phyloP scores from a whole-genome alignment of 2,113 vertebrate genomes.

The Myotis lucifugus region DNA sequence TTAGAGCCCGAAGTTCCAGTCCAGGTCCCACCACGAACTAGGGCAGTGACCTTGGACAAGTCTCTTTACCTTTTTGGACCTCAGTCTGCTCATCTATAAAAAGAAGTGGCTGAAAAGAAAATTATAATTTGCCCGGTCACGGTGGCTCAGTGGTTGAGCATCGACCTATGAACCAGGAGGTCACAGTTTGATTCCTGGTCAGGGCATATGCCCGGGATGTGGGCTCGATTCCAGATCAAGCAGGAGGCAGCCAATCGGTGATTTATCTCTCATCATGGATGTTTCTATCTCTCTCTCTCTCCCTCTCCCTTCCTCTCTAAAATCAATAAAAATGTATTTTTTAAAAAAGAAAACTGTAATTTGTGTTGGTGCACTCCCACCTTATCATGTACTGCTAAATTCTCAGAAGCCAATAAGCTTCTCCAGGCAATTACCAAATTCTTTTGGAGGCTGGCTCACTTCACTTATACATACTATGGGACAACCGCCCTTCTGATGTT shows the following conservation, averaged over 20 bases:
- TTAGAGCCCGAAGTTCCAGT: background rate
- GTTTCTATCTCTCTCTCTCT: too few relatives aligned
- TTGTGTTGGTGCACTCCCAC: background rate
- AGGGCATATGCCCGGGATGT: too few relatives aligned
- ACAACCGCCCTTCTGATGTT: slow-evolving; percentile 35
- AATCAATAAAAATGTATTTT: too few relatives aligned
- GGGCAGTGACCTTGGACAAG: background rate
- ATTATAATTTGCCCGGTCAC: too few relatives aligned
- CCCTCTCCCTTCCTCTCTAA: too few relatives aligned
- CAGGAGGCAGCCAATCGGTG: too few relatives aligned
- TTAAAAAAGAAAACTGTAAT: background rate
- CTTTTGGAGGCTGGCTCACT: slow-evolving; percentile 8
- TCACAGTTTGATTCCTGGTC: too few relatives aligned
- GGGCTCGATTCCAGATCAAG: too few relatives aligned
- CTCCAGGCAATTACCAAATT: slow-evolving; percentile 45
- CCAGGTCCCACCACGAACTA: background rate
- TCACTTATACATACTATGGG: background rate
- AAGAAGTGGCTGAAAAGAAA: background rate
- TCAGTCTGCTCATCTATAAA: background rate
- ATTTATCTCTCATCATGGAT: too few relatives aligned
- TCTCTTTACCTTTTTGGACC: background rate
- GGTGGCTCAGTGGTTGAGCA: too few relatives aligned
- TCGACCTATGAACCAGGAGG: too few relatives aligned
- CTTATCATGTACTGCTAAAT: background rate
- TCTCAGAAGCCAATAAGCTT: background rate